Conservation (phyloP, 2,888 invertebrate genomes). For the Eupeodes luniger region DNA sequence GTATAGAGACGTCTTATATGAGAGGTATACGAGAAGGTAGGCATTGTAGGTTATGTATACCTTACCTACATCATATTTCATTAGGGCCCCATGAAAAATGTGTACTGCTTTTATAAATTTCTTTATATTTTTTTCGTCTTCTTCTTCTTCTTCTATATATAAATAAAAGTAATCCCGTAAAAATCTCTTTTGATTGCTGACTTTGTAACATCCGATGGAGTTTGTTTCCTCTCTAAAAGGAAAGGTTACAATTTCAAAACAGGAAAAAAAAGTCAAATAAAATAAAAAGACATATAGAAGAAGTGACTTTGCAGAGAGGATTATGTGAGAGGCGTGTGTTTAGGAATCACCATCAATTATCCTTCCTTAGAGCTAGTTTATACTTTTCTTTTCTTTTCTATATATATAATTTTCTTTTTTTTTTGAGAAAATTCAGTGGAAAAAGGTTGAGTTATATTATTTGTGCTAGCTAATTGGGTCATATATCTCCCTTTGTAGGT, state of each 20-base stretch:
- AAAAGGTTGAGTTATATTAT: constrained; percentile 19
- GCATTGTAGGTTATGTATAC: not conserved
- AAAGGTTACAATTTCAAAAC: constrained; percentile 21
- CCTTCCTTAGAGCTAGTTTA: constrained; percentile 35
- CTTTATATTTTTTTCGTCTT: not conserved
- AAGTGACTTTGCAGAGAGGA: constrained; percentile 30
- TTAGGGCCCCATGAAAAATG: constrained; percentile 28
- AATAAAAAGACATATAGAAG: constrained; percentile 22
- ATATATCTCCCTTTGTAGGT: constrained; percentile 29
- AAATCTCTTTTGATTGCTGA: constrained; percentile 49
- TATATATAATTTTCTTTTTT: not conserved
- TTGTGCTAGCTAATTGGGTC: constrained; percentile 39
- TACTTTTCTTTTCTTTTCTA: not conserved
- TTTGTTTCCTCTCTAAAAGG: not conserved
- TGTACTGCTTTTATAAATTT: constrained; percentile 31
- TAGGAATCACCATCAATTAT: constrained; percentile 37
- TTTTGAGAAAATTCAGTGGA: constrained; percentile 28
- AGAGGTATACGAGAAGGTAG: not conserved
- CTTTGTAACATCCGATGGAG: constrained; percentile 36
- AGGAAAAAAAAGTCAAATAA: not conserved
- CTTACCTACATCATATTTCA: constrained; percentile 29
- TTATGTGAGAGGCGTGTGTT: constrained; percentile 38
- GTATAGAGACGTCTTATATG: not conserved
- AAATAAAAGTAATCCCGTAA: constrained; percentile 38
- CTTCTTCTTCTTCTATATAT: not conserved